Percentiles rank a stretch among this genome's conserved stretches.
These are phyloP conservation scores for Tenrec ecaudatus DNA, from an alignment of 2,113 vertebrate species.

Conservation along the genomic window DNA sequence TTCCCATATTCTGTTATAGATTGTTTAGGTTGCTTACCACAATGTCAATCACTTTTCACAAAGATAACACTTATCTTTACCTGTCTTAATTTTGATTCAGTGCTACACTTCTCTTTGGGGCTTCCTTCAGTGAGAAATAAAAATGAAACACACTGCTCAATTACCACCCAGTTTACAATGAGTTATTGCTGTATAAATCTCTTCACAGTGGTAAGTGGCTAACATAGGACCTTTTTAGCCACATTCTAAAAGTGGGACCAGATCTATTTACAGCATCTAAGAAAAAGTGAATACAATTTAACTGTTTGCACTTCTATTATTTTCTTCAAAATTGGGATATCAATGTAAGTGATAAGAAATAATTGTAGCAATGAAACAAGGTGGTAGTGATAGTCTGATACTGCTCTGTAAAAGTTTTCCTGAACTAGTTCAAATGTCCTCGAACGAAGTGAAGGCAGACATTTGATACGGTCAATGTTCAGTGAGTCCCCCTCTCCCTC, in stretches of 20 bases:
- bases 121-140: neutral
- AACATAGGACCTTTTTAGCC: neutral
- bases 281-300: neutral
- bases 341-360: neutral
- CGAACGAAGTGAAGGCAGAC: neutral
- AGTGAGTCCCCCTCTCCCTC: neutral
- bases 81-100: neutral
- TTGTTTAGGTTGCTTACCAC: neutral
- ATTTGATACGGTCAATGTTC: neutral
- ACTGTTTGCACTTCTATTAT: neutral
- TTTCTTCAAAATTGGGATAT: neutral
- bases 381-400: constrained; percentile 9
- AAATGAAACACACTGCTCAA: neutral
- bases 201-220: neutral
- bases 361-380: neutral
- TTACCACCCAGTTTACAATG: neutral
- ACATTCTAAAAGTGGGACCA: constrained; percentile 33
- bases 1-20: neutral
- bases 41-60: constrained; percentile 14
- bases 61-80: constrained; percentile 20
- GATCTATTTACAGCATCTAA: neutral
- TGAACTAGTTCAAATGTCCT: neutral
- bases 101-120: neutral
- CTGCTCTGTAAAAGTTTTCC: neutral
- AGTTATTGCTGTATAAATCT: neutral